Percentiles rank a stretch among this genome's conserved stretches.
These are phyloP conservation scores for Coronaproctus castanopsis DNA, from an alignment of 2,888 invertebrate species.

Conservation along the genomic window DNA sequence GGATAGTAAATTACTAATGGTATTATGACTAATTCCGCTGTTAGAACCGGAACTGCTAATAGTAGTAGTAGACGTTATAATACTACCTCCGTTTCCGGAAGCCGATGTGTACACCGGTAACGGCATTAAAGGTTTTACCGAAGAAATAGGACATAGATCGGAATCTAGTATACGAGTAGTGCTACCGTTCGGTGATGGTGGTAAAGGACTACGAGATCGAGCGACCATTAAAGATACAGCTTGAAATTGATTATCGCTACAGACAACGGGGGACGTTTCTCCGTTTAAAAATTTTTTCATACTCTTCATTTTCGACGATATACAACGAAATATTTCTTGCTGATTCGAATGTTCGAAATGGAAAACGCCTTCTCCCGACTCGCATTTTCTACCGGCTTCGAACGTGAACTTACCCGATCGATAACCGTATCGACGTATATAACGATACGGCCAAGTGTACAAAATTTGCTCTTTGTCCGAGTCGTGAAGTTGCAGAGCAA, in stretches of 20 bases:
- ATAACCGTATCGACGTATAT: slow-evolving; percentile 66
- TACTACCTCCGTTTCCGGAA: neutral
- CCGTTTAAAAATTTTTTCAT: slow-evolving; percentile 65
- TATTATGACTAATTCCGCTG: no score
- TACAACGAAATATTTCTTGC: slow-evolving; percentile 60
- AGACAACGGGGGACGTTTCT: slow-evolving; percentile 33
- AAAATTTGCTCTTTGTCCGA: slow-evolving; percentile 37
- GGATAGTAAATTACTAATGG: no score
- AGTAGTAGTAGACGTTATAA: neutral
- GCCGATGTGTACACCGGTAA: slow-evolving; percentile 2
- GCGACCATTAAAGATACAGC: slow-evolving; percentile 58
- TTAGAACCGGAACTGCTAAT: neutral
- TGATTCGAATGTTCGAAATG: slow-evolving; percentile 61
- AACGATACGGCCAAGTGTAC: slow-evolving; percentile 64
- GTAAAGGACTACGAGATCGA: slow-evolving; percentile 59
- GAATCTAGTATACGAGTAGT: slow-evolving; percentile 28
- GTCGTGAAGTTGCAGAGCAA: slow-evolving; percentile 51
- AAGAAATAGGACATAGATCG: slow-evolving; percentile 24
- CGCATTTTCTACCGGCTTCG: slow-evolving; percentile 70
- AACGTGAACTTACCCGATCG: slow-evolving; percentile 68
- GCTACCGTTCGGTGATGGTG: slow-evolving; percentile 38
- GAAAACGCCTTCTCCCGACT: slow-evolving; percentile 65
- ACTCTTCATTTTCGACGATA: slow-evolving; percentile 64
- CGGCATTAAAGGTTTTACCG: slow-evolving; percentile 17
- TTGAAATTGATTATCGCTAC: slow-evolving; percentile 52